phyloP scores from a whole-genome alignment of 2,888 invertebrate genomes.

The Cheilosia urbana region DNA sequence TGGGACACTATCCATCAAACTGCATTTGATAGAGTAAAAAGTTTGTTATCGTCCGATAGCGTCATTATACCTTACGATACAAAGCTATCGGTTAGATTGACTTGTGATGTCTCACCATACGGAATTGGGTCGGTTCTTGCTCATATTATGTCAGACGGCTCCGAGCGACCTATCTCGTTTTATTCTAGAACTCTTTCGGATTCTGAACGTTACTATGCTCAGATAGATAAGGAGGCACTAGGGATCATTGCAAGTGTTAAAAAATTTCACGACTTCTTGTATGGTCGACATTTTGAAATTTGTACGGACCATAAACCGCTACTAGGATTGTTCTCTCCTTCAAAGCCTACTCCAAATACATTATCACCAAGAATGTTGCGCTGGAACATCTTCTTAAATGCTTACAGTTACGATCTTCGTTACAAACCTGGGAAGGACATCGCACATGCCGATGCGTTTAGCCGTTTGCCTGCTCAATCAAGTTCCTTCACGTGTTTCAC shows the following conservation, averaged over 20 bases:
- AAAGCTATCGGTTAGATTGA: conserved; percentile 27
- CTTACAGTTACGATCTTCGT: not conserved
- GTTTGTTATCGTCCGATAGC: too few relatives aligned
- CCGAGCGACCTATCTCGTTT: conserved; percentile 38
- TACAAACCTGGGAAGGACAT: not conserved
- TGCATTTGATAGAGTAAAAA: too few relatives aligned
- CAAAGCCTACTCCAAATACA: too few relatives aligned
- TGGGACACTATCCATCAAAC: too few relatives aligned
- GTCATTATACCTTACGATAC: conserved; percentile 10
- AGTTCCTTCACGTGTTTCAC: too few relatives aligned
- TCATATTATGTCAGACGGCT: conserved; percentile 28
- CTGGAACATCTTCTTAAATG: conserved; percentile 4
- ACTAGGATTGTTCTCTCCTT: not conserved
- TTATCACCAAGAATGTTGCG: not conserved
- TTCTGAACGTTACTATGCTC: conserved; percentile 34
- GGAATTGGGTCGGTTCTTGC: conserved; percentile 51
- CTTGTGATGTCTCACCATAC: conserved; percentile 55
- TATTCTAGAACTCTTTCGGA: conserved; percentile 35
- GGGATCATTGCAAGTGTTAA: conserved; percentile 27
- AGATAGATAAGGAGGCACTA: conserved; percentile 40
- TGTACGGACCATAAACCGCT: conserved; percentile 25
- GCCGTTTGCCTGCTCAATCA: too few relatives aligned
- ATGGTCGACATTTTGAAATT: conserved; percentile 32
- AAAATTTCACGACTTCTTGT: conserved; percentile 46
- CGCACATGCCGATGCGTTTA: too few relatives aligned